phyloP scores from a whole-genome alignment of 2,797 vertebrate species.

The Aeoliscus strigatus region DNA sequence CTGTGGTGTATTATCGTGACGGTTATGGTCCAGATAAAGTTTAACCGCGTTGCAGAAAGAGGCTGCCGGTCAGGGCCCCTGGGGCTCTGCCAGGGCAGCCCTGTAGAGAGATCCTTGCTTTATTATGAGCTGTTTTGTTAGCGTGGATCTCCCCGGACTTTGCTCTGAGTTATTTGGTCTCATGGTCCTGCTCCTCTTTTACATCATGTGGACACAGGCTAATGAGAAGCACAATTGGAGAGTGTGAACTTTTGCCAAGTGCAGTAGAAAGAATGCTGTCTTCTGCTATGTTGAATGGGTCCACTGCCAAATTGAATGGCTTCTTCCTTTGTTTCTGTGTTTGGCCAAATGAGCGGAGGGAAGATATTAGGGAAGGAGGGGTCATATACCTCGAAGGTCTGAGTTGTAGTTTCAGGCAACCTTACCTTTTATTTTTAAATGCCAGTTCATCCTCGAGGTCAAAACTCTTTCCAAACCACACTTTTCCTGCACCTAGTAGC shows the following conservation, averaged over 20 bases:
- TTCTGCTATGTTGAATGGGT: background rate
- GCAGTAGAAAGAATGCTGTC: background rate
- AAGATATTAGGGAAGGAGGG: background rate
- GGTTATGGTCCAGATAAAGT: conserved; percentile 64
- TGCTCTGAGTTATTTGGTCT: conserved; percentile 38
- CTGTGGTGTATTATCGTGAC: conserved; percentile 48
- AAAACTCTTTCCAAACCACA: conserved; percentile 26
- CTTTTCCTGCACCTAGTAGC: conserved; percentile 40
- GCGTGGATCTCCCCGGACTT: conserved; percentile 43
- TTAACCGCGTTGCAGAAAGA: conserved; percentile 43
- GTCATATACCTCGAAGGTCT: background rate
- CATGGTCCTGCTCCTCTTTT: conserved; percentile 12
- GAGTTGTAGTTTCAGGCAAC: conserved; percentile 3
- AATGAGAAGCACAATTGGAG: too few relatives aligned
- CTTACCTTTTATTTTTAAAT: conserved; percentile 20
- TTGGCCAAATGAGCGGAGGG: too few relatives aligned
- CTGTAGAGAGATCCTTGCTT: conserved; percentile 36
- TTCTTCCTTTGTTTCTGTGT: too few relatives aligned
- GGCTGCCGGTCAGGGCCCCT: conserved; percentile 33
- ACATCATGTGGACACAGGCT: background rate
- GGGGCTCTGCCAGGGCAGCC: conserved; percentile 31
- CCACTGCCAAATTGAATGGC: too few relatives aligned
- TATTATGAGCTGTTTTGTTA: conserved; percentile 47
- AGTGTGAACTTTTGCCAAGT: too few relatives aligned
- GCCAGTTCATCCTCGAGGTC: conserved; percentile 27